These are phyloP conservation scores for Bambusicola thoracicus DNA, from an alignment of 2,113 vertebrate genomes.

Conservation along the genomic window DNA sequence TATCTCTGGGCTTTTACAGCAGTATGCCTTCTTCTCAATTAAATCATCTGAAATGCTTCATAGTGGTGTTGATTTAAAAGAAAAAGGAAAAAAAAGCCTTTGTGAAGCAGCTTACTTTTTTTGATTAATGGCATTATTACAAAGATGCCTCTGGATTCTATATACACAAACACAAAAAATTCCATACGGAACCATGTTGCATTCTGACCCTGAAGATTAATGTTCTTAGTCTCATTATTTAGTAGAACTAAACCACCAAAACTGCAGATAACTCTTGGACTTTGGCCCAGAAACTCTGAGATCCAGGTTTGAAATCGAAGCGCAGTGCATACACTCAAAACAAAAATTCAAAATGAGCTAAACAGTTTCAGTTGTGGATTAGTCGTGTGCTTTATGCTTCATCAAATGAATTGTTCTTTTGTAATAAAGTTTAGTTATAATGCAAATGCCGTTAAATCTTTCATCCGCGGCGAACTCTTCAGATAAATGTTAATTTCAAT, in stretches of 20 bases:
- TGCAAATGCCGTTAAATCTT: background rate
- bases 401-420: background rate
- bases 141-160: background rate
- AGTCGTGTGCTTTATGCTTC: background rate
- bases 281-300: background rate
- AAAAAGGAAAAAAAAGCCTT: background rate
- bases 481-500: slow-evolving; percentile 3
- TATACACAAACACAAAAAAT: background rate
- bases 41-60: background rate
- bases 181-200: background rate
- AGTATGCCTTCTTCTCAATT: background rate
- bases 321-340: background rate
- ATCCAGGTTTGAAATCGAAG: background rate
- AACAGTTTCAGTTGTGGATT: background rate
- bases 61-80: background rate
- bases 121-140: background rate
- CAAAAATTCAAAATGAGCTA: background rate
- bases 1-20: background rate
- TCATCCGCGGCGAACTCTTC: background rate
- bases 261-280: background rate
- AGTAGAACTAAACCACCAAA: background rate
- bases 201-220: background rate
- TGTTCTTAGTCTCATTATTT: background rate
- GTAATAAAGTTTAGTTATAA: background rate
- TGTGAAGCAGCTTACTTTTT: background rate